Base-by-base conservation (phyloP, 2,113 vertebrate species). In the Coturnix japonica region DNA sequence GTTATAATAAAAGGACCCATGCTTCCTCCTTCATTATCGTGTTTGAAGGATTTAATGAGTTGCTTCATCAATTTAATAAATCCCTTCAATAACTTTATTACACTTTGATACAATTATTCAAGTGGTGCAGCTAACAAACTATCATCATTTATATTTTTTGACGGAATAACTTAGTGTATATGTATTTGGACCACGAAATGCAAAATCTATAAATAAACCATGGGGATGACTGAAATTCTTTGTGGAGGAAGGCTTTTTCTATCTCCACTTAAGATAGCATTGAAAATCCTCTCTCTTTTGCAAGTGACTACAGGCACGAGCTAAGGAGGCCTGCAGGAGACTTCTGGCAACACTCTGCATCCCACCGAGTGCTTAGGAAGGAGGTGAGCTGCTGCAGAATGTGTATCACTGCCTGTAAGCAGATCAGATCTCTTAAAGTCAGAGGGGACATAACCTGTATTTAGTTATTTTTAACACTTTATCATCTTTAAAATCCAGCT, bases 51-150 rank as follows among this genome's bases (percentile, higher is more conserved):
- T 95, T 96, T 96, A 95, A 96, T 92, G 79, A 95, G 73, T 95
- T 89, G 82, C 81, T 89, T 93, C 74, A 93, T 91, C 81, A 94
- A 92, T 90, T 93, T 95, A 94, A 95, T 96, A 95, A 90, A 95
- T 94, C 84, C 91, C 89, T 89, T 85, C 94, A 92, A 91, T 94
- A 92, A 89, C 88, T 92, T 93, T 85, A 94, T 92, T 93, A 67
- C n/a, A 73, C 64, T 95, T 87, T 74, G 84, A 85, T 85, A 59
- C 64, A 47, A 21, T 92, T 91, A 85, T 67, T 92, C 92, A 92
- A 85, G 72, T 77, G 39, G 51, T 73, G 43, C 86, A 64, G 81
- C 78, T 93, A 91, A 93, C 67, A 82, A 96, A 95, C 63, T 11
- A 89, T 82, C 69, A 92, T 87, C 22, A 82, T 94, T 96, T 91